Conservation (phyloP, 2,888 invertebrate species). For the Morpho deidamia region DNA sequence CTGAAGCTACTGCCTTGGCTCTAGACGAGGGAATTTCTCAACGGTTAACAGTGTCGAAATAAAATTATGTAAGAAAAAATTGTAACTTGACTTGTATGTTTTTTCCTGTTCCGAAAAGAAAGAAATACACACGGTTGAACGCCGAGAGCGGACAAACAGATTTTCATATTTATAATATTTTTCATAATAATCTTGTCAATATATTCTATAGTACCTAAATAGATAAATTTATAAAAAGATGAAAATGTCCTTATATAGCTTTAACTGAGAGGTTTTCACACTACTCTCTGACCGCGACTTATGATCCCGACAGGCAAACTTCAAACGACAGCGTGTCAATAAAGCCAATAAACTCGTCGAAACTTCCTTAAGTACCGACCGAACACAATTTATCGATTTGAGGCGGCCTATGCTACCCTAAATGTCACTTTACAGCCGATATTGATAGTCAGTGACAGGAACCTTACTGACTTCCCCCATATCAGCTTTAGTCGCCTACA, state of each 20-base stretch:
- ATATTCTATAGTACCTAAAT: no score
- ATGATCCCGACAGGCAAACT: slow-evolving; percentile 34
- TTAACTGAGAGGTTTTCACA: neutral
- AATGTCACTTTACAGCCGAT: slow-evolving; percentile 68
- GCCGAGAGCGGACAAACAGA: no score
- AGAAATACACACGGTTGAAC: no score
- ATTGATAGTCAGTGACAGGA: slow-evolving; percentile 73
- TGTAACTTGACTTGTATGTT: no score
- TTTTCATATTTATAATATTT: no score
- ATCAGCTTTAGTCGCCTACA: slow-evolving; percentile 32
- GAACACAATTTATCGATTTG: slow-evolving; percentile 71
- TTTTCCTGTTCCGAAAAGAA: no score
- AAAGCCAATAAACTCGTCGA: slow-evolving; percentile 61
- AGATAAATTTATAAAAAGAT: no score
- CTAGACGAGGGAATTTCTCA: no score
- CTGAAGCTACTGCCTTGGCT: no score
- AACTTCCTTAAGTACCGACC: slow-evolving; percentile 65
- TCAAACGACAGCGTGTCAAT: slow-evolving; percentile 56
- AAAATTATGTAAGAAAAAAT: no score
- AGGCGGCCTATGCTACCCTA: slow-evolving; percentile 65
- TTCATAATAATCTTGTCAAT: no score
- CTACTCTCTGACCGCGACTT: slow-evolving; percentile 18
- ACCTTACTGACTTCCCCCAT: slow-evolving; percentile 51
- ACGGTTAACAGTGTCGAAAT: no score
- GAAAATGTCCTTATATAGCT: neutral